Percentiles rank a stretch among this genome's conserved stretches.
These are phyloP conservation scores for Neolamprologus fasciatus DNA, from an alignment of 2,113 vertebrate genomes.

Conservation along the genomic window DNA sequence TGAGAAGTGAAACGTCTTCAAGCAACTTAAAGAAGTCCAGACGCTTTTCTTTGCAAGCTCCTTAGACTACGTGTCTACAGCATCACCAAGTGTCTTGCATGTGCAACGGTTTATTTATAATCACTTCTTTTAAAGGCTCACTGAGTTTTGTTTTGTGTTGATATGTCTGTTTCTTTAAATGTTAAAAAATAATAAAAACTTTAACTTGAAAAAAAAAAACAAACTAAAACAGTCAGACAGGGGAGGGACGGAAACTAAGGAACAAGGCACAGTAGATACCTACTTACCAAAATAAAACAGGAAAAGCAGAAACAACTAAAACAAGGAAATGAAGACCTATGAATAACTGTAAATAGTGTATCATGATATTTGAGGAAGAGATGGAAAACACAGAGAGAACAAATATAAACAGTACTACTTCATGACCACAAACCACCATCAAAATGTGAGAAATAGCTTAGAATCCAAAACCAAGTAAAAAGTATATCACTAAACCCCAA, in stretches of 20 bases:
- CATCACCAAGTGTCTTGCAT: neutral
- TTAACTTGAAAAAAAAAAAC: neutral
- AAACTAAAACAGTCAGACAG: neutral
- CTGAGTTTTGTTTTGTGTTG: neutral
- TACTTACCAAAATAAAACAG: neutral
- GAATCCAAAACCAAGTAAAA: neutral
- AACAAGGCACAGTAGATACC: neutral
- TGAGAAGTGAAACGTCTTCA: too few species aligned
- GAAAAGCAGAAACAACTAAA: neutral
- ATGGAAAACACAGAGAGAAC: neutral
- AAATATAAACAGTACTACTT: neutral
- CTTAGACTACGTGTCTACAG: neutral
- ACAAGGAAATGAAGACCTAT: neutral
- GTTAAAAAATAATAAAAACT: neutral
- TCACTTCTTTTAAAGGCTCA: neutral
- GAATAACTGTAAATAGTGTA: neutral
- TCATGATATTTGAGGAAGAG: neutral
- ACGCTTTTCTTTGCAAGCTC: neutral
- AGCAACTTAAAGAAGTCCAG: too few species aligned
- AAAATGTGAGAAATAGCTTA: neutral
- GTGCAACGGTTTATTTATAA: neutral
- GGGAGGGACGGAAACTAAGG: neutral
- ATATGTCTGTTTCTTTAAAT: neutral
- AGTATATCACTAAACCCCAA: neutral
- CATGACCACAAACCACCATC: neutral